These are phyloP conservation scores for Dermochelys coriacea DNA, from an alignment of 2,797 vertebrate species.

Conservation along the genomic window DNA sequence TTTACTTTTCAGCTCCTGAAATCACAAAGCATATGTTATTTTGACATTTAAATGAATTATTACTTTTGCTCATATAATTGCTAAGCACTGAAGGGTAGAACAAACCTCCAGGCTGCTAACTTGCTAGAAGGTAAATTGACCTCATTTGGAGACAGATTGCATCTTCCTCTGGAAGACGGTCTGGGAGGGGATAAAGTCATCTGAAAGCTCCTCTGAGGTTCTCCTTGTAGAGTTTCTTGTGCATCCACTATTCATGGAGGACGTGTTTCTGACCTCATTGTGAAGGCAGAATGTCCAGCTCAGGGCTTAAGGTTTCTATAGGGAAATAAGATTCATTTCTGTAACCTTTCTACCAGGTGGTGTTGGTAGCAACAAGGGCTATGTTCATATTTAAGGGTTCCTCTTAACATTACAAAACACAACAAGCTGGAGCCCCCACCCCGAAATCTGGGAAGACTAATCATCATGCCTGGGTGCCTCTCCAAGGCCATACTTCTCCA, in stretches of 20 bases:
- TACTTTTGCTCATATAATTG: slow-evolving; percentile 49
- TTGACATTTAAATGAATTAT: slow-evolving; percentile 53
- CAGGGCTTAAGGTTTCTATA: not conserved
- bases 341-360: not conserved
- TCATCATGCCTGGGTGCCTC: not conserved
- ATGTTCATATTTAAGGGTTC: not conserved
- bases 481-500: not conserved
- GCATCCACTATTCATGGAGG: not conserved
- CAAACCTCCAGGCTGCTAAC: slow-evolving; percentile 29
- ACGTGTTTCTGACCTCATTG: not conserved
- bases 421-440: not conserved
- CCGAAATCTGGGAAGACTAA: not conserved
- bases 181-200: not conserved
- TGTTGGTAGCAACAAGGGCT: not conserved
- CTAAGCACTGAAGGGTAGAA: slow-evolving; percentile 30
- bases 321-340: not conserved
- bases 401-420: not conserved
- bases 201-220: not conserved
- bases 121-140: slow-evolving; percentile 28
- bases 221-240: not conserved
- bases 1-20: slow-evolving; percentile 51
- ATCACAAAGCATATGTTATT: slow-evolving; percentile 46
- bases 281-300: not conserved
- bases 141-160: slow-evolving; percentile 28
- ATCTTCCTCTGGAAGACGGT: slow-evolving; percentile 11